A percentile compares a stretch with the other conserved stretches of the same genome.
These are phyloP conservation scores for Battus philenor DNA, from an alignment of 1,140 invertebrate species.

Conservation along the genomic window DNA sequence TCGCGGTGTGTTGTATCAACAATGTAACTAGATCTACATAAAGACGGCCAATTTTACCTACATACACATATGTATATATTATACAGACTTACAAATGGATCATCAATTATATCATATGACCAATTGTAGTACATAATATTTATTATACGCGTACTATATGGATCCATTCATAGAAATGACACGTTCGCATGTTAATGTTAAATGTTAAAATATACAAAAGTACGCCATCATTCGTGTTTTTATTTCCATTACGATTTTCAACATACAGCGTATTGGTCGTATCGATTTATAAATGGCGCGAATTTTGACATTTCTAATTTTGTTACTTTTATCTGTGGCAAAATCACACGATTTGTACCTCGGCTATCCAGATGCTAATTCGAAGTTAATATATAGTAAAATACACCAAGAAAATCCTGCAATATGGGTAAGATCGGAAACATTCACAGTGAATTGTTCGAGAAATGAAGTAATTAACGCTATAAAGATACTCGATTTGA, in stretches of 20 bases:
- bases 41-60: no score
- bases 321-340: slow-evolving; percentile 20
- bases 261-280: not conserved
- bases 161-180: slow-evolving; percentile 8
- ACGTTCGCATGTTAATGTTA: slow-evolving; percentile 5
- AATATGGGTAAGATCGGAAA: slow-evolving; percentile 55
- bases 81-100: no score
- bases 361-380: slow-evolving; percentile 30
- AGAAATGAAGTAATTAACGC: slow-evolving; percentile 48
- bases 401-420: slow-evolving; percentile 55
- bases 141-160: not conserved
- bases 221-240: not conserved
- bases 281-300: not conserved
- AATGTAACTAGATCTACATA: no score
- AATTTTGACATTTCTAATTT: slow-evolving; percentile 3
- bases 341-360: slow-evolving; percentile 43
- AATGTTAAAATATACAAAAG: slow-evolving; percentile 9
- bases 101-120: no score
- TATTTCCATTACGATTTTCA: not conserved
- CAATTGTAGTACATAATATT: slow-evolving; percentile 4
- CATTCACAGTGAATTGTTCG: slow-evolving; percentile 45
- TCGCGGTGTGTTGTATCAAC: no score
- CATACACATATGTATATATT: no score
- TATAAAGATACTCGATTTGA: slow-evolving; percentile 47
- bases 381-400: slow-evolving; percentile 50